Conservation (phyloP, 2,113 vertebrate species). For the Mungos mungo region DNA sequence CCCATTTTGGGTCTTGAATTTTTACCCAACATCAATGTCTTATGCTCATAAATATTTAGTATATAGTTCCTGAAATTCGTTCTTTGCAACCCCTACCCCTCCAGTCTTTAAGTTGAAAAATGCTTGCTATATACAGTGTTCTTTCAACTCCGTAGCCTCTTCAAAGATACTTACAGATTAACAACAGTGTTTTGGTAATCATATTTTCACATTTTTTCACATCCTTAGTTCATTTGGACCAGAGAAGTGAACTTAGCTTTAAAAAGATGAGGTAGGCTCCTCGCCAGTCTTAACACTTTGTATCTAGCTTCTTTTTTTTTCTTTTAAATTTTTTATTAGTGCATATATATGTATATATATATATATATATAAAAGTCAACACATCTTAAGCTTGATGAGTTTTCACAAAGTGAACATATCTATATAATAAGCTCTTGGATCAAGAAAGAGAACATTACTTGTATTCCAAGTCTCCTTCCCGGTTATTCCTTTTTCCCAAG, state of each 20-base stretch:
- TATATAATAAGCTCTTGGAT: background rate
- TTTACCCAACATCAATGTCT: background rate
- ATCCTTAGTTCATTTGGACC: background rate
- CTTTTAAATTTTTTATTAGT: conserved; percentile 30
- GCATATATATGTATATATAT: background rate
- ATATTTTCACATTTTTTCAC: conserved; percentile 36
- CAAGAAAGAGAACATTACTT: background rate
- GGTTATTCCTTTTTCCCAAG: background rate
- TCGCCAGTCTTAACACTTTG: conserved; percentile 10
- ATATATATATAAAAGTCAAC: background rate
- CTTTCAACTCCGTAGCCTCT: background rate
- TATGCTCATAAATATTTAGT: background rate
- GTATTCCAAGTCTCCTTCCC: background rate
- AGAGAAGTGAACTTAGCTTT: conserved; percentile 1
- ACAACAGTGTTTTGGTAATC: background rate
- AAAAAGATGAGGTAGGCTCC: background rate
- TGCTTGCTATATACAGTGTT: background rate
- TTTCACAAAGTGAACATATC: background rate
- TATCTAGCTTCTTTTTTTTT: background rate
- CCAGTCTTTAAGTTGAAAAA: background rate
- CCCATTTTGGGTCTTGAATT: background rate
- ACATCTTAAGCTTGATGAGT: background rate
- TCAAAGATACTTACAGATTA: background rate
- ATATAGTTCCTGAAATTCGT: background rate
- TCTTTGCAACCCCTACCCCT: background rate